Evolutionary conservation across 2,888 invertebrate species (phyloP).

Genomic region (Gortyna flavago): DNA sequence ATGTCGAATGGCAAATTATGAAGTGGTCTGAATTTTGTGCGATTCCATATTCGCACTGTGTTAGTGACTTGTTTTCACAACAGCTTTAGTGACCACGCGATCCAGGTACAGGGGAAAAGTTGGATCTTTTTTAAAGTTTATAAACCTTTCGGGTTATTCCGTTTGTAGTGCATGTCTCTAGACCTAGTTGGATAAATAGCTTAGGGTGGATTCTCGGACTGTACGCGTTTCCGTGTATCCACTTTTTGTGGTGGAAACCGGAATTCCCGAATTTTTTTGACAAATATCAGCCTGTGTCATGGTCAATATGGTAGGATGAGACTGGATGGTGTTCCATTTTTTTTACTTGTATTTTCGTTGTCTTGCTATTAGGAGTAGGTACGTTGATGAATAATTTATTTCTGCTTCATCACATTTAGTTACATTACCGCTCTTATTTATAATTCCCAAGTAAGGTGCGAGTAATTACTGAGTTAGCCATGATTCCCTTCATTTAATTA

Average conservation of each 20-base stretch:
- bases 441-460: constrained; percentile 1
- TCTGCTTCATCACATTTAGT: constrained; percentile 13
- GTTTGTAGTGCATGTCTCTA: not conserved
- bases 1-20: constrained; percentile 62
- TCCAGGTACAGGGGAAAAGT: not conserved
- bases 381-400: constrained; percentile 3
- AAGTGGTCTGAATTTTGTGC: constrained; percentile 59
- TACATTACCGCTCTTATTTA: constrained; percentile 18
- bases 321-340: not conserved
- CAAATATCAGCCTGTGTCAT: not conserved
- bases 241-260: no score
- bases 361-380: not conserved
- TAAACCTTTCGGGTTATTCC: not conserved
- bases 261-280: not conserved
- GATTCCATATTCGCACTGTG: constrained; percentile 54
- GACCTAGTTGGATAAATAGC: no score
- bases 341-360: not conserved
- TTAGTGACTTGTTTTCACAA: constrained; percentile 59
- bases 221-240: no score
- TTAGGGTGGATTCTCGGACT: no score
- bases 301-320: not conserved
- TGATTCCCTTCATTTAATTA: constrained; percentile 26
- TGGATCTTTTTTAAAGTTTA: not conserved
- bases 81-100: constrained; percentile 39
- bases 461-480: constrained; percentile 22